A percentile compares a stretch with the other conserved stretches of the same genome.
These are phyloP conservation scores for Lycophotia porphyrea DNA, from an alignment of 2,888 invertebrate genomes.

Conservation along the genomic window DNA sequence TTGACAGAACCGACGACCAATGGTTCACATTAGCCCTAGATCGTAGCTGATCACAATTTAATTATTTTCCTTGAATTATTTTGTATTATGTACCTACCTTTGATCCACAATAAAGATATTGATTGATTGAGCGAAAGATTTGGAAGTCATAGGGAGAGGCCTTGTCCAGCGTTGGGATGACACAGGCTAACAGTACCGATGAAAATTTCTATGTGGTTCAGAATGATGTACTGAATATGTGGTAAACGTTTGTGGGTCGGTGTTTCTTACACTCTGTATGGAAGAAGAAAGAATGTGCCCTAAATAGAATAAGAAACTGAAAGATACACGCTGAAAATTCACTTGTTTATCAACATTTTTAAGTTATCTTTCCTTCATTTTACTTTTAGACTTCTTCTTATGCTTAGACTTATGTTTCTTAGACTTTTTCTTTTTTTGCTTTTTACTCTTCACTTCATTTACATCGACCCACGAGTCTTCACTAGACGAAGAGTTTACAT, in stretches of 20 bases:
- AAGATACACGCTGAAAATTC: background rate
- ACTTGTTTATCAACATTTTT: background rate
- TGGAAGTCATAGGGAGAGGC: too few species aligned
- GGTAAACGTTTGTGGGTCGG: background rate
- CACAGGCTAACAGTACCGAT: too few species aligned
- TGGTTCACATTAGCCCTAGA: too few species aligned
- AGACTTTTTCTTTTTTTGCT: slow-evolving; percentile 86
- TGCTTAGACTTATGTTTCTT: slow-evolving; percentile 86
- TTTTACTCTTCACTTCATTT: slow-evolving; percentile 82
- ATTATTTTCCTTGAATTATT: too few species aligned
- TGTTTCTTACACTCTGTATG: background rate
- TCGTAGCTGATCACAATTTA: too few species aligned
- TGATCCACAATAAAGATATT: too few species aligned
- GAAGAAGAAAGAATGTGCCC: background rate
- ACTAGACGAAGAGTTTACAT: slow-evolving; percentile 79
- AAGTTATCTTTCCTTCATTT: slow-evolving; percentile 81
- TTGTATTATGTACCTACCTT: too few species aligned
- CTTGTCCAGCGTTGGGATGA: too few species aligned
- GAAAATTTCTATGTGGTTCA: too few species aligned
- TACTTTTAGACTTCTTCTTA: slow-evolving; percentile 85
- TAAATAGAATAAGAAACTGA: too few species aligned
- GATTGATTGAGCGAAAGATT: too few species aligned
- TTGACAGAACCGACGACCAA: too few species aligned
- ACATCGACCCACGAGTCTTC: slow-evolving; percentile 89
- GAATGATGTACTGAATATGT: background rate